These are phyloP conservation scores for Thaleichthys pacificus DNA, from an alignment of 2,797 vertebrate species.

Conservation along the genomic window DNA sequence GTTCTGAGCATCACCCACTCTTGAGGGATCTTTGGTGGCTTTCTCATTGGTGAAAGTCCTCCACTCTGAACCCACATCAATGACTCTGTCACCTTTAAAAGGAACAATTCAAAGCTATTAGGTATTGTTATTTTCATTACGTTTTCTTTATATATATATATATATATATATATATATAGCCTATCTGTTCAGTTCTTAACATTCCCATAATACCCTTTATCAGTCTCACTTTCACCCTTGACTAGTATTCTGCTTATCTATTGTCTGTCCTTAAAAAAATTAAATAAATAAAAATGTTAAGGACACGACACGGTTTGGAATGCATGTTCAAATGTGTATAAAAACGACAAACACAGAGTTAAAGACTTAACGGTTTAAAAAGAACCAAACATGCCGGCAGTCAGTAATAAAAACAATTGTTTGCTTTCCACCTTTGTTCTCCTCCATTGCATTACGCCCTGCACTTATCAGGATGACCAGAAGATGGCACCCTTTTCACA, in stretches of 20 bases:
- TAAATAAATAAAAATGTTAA: background rate
- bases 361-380: background rate
- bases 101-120: background rate
- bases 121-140: no score
- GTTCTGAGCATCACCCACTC: constrained; percentile 98
- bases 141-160: no score
- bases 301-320: background rate
- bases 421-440: background rate
- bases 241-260: background rate
- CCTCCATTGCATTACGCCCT: background rate
- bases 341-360: background rate
- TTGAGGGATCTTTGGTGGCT: constrained; percentile 96
- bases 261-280: background rate
- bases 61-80: constrained; percentile 98
- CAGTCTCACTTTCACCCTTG: background rate
- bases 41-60: constrained; percentile 99
- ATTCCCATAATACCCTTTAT: no score
- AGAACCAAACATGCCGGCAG: background rate
- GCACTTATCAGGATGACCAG: constrained; percentile 30
- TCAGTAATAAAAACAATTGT: background rate
- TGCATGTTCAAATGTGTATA: background rate
- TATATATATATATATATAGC: no score
- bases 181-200: no score
- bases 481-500: constrained; percentile 14
- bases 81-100: constrained; percentile 90